These are phyloP conservation scores for Chaetorhynchus papuensis DNA, from an alignment of 2,113 vertebrate species.

Conservation along the genomic window DNA sequence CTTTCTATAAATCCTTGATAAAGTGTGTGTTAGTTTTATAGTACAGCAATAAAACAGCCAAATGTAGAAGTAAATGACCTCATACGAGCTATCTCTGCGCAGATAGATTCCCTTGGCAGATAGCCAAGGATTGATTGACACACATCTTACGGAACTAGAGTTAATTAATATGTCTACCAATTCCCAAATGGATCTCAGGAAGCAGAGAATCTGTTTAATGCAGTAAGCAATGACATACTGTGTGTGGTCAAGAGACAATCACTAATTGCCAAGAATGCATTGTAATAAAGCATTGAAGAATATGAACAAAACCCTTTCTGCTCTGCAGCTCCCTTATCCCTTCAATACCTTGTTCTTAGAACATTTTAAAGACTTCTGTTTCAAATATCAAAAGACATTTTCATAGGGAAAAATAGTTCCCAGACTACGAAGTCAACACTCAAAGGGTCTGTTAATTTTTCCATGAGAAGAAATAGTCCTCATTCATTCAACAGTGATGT, in stretches of 20 bases:
- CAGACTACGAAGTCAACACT: constrained; percentile 16
- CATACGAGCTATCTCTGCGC: constrained; percentile 54
- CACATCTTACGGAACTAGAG: constrained; percentile 67
- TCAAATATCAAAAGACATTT: constrained; percentile 30
- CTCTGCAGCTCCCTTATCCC: background rate
- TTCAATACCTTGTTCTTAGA: background rate
- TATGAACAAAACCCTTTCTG: background rate
- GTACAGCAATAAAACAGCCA: constrained; percentile 49
- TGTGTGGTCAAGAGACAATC: constrained; percentile 67
- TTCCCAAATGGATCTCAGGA: constrained; percentile 69
- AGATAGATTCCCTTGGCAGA: constrained; percentile 68
- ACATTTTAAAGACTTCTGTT: background rate
- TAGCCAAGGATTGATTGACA: constrained; percentile 73
- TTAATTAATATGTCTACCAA: constrained; percentile 76
- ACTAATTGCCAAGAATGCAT: constrained; percentile 46
- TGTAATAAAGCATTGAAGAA: constrained; percentile 37
- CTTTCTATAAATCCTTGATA: constrained; percentile 53
- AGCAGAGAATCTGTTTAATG: constrained; percentile 73
- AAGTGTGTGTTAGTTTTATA: constrained; percentile 47
- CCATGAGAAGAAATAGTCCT: background rate
- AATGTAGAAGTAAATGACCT: constrained; percentile 67
- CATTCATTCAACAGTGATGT: constrained; percentile 12
- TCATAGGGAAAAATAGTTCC: background rate
- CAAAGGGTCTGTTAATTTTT: constrained; percentile 40
- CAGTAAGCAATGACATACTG: constrained; percentile 67